These are phyloP conservation scores for Oreochromis niloticus DNA, from an alignment of 2,113 vertebrate genomes.

Conservation along the genomic window DNA sequence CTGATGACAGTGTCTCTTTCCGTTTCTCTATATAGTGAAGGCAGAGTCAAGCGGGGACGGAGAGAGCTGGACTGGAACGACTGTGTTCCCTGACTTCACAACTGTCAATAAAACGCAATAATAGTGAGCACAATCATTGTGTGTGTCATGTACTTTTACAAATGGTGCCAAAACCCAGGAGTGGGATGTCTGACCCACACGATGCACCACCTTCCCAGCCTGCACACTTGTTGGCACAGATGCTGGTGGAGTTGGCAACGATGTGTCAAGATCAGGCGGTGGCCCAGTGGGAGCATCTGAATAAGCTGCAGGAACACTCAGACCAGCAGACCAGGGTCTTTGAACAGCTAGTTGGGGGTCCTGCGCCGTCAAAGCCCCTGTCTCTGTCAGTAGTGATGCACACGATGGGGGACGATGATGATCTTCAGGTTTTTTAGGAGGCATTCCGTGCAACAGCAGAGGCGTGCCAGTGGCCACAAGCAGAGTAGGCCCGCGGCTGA, in stretches of 20 bases:
- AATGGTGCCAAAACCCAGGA: no score
- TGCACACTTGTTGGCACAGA: no score
- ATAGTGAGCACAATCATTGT: no score
- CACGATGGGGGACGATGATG: background rate
- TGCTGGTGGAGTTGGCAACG: no score
- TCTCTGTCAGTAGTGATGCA: background rate
- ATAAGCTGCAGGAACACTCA: no score
- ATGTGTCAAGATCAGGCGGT: no score
- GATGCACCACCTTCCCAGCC: no score
- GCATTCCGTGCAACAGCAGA: background rate
- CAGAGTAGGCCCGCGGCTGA: fast-evolving
- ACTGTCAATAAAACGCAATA: no score
- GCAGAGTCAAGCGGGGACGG: background rate
- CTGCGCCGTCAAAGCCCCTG: background rate
- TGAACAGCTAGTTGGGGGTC: background rate
- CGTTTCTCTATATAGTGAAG: background rate
- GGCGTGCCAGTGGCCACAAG: background rate
- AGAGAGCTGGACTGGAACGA: background rate
- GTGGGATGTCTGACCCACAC: no score
- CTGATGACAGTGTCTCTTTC: background rate
- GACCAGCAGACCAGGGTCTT: background rate
- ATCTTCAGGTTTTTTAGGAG: background rate
- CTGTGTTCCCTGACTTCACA: no score
- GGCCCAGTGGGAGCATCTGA: no score
- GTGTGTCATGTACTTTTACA: no score